Evolutionary conservation across 37 sponge, comb jelly and placozoan genomes (phyloP).

Genomic region (Trichoplax adhaerens): DNA sequence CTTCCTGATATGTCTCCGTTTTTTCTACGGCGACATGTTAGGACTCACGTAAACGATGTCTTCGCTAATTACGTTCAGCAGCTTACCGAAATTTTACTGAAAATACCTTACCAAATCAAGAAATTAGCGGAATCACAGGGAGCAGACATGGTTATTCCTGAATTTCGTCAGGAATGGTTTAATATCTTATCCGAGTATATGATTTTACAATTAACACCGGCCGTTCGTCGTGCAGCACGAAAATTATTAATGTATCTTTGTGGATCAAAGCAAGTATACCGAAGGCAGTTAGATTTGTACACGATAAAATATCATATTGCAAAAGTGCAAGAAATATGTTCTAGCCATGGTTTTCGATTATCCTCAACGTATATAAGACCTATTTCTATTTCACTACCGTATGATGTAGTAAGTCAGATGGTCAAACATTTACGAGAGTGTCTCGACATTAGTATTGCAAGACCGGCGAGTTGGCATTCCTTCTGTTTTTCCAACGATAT

Average conservation of each 20-base stretch:
- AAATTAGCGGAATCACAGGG: not conserved
- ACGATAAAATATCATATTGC: constrained; percentile 27
- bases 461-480: constrained; percentile 63
- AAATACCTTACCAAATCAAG: constrained; percentile 37
- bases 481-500: constrained; percentile 21
- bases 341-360: not conserved
- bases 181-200: constrained; percentile 51
- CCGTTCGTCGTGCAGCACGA: not conserved
- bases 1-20: constrained; percentile 60
- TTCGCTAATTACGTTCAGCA: constrained; percentile 39
- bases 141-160: constrained; percentile 1
- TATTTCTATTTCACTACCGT: constrained; percentile 28
- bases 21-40: constrained; percentile 58
- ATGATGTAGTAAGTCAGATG: constrained; percentile 34
- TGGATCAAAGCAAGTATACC: constrained; percentile 72
- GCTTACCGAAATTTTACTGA: constrained; percentile 48
- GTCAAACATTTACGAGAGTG: constrained; percentile 54
- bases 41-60: constrained; percentile 37
- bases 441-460: constrained; percentile 33
- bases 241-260: constrained; percentile 43
- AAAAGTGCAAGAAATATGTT: constrained; percentile 4
- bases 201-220: not conserved
- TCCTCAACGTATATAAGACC: not conserved
- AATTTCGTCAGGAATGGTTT: constrained; percentile 38
- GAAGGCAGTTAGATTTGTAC: constrained; percentile 49